Conservation (phyloP, 1,140 invertebrate genomes). For the Dermatophagoides farinae region DNA sequence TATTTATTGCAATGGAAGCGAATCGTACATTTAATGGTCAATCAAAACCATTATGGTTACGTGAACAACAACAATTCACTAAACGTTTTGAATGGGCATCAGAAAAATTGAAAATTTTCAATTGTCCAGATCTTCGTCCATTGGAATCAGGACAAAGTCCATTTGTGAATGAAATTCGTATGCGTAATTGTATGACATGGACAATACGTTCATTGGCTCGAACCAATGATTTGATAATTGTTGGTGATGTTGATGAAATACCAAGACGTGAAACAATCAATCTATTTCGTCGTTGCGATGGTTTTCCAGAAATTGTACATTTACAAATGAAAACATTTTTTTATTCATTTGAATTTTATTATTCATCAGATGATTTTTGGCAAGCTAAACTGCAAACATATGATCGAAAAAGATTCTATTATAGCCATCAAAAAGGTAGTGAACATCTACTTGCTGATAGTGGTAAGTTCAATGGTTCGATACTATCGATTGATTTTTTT, state of each 20-base stretch:
- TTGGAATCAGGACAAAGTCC: background rate
- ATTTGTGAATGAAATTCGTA: constrained; percentile 1
- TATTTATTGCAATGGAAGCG: constrained; percentile 4
- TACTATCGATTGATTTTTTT: background rate
- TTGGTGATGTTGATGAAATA: constrained; percentile 8
- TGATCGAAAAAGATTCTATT: background rate
- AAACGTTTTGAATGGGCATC: background rate
- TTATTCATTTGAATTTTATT: constrained; percentile 11
- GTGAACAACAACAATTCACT: background rate
- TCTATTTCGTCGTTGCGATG: background rate
- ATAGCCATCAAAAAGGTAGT: background rate
- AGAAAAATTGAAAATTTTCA: background rate
- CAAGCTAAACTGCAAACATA: background rate
- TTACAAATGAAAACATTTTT: constrained; percentile 9
- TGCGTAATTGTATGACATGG: background rate
- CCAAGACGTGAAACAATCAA: background rate
- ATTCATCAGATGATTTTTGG: background rate
- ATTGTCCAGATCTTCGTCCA: background rate
- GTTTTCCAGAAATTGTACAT: background rate
- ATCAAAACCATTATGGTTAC: background rate
- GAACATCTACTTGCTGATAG: background rate
- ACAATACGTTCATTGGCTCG: background rate
- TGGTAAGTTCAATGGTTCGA: background rate
- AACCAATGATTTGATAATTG: background rate
- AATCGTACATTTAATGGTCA: background rate